Conservation (phyloP, 2,888 invertebrate species). For the Leptinotarsa juncta region DNA sequence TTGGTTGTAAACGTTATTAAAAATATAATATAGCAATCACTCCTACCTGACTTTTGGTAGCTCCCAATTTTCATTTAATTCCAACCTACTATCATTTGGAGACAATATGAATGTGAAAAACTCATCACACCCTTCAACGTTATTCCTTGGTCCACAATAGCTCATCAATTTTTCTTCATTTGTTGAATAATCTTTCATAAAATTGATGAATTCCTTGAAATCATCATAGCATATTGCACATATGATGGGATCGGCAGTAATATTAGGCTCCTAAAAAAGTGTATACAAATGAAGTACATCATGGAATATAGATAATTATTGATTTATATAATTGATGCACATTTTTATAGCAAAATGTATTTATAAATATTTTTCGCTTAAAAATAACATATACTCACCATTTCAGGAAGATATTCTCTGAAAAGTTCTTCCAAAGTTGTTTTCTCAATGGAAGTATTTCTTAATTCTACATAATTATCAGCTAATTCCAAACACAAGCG, state of each 20-base stretch:
- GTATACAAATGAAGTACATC: not conserved
- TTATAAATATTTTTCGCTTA: too few species aligned
- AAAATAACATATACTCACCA: not conserved
- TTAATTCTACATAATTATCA: not conserved
- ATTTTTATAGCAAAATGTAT: too few species aligned
- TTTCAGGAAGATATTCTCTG: constrained; percentile 2
- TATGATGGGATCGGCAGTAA: constrained; percentile 7
- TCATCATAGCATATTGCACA: not conserved
- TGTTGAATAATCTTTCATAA: not conserved
- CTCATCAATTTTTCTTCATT: not conserved
- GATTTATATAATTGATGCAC: not conserved
- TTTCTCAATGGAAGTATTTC: not conserved
- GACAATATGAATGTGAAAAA: not conserved
- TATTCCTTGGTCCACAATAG: not conserved
- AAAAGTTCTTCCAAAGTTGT: not conserved
- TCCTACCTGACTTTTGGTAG: not conserved
- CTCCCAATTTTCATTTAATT: constrained; percentile 3
- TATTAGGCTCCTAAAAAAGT: not conserved
- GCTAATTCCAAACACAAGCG: constrained; percentile 10
- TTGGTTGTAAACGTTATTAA: not conserved
- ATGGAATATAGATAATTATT: not conserved
- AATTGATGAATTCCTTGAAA: constrained; percentile 1
- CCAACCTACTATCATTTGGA: not conserved
- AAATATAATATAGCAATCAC: not conserved
- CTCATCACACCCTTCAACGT: not conserved